phyloP scores from a whole-genome alignment of 2,888 invertebrate species.

The Alloscopus bannaensis region DNA sequence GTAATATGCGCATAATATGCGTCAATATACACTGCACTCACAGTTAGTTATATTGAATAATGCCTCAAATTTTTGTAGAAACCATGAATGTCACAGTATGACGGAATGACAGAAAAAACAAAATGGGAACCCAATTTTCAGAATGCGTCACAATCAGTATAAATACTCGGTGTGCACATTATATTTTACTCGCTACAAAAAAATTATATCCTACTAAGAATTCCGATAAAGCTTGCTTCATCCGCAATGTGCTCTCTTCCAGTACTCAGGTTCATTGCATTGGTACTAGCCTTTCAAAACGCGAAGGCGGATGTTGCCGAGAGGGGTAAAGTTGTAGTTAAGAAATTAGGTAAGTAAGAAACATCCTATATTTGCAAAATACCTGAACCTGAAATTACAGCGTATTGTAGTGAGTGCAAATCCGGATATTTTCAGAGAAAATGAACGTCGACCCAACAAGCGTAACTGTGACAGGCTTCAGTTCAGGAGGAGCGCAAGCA shows the following conservation, averaged over 20 bases:
- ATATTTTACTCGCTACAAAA: too few species aligned
- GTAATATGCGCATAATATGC: too few species aligned
- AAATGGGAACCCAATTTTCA: too few species aligned
- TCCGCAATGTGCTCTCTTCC: neutral
- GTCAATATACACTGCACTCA: too few species aligned
- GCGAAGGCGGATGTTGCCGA: neutral
- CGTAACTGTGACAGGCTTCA: slow-evolving; percentile 75
- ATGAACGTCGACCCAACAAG: slow-evolving; percentile 74
- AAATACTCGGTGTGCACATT: too few species aligned
- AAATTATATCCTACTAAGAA: too few species aligned
- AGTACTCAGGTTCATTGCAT: neutral
- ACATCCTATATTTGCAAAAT: neutral
- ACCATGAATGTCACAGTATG: too few species aligned
- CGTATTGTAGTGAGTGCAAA: neutral
- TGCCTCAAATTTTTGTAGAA: too few species aligned
- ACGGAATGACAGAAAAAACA: too few species aligned
- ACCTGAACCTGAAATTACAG: neutral
- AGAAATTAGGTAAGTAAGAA: slow-evolving; percentile 18
- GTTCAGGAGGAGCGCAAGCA: slow-evolving; percentile 75
- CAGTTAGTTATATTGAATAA: too few species aligned
- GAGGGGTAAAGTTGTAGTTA: neutral
- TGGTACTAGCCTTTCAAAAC: too few species aligned
- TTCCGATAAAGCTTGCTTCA: neutral
- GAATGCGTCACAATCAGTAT: too few species aligned
- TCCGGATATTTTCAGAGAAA: slow-evolving; percentile 67